phyloP scores from a whole-genome alignment of 23 tunicate genomes.

The Halocynthia aurantium region DNA sequence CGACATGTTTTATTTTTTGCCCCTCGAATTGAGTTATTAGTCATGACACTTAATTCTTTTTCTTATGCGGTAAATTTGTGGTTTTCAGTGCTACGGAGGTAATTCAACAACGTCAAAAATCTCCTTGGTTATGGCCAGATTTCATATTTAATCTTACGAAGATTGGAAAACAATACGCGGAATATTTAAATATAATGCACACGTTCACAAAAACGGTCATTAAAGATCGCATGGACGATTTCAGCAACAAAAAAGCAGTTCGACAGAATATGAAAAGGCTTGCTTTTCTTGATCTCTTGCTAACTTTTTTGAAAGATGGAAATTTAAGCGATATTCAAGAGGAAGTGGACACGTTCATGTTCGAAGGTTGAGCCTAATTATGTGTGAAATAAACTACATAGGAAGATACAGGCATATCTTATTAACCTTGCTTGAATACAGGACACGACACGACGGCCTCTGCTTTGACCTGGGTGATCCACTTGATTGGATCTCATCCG shows the following conservation, averaged over 20 bases:
- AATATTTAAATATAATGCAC: constrained; percentile 24
- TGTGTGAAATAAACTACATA: too few relatives aligned
- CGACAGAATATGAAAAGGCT: constrained; percentile 33
- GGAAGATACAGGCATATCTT: too few relatives aligned
- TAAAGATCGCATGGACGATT: constrained; percentile 24
- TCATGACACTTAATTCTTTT: background rate
- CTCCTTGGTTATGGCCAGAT: constrained; percentile 47
- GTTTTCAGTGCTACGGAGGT: constrained; percentile 39
- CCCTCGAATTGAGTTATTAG: background rate
- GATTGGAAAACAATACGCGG: constrained; percentile 39
- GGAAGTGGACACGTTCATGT: constrained; percentile 99
- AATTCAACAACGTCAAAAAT: constrained; percentile 61
- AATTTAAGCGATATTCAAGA: constrained; percentile 67
- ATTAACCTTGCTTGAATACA: background rate
- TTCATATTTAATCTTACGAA: constrained; percentile 19
- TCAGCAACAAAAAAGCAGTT: background rate
- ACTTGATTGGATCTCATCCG: constrained; percentile 67
- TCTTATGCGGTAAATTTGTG: too few relatives aligned
- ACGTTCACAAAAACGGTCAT: constrained; percentile 50
- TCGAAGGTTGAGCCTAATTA: constrained; percentile 42
- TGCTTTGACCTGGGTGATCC: constrained; percentile 93
- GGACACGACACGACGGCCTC: constrained; percentile 98
- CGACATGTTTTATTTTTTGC: too few relatives aligned
- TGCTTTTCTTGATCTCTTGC: constrained; percentile 84
- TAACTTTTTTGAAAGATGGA: constrained; percentile 70